These are phyloP conservation scores for Carabus problematicus DNA, from an alignment of 2,888 invertebrate genomes.

Conservation along the genomic window DNA sequence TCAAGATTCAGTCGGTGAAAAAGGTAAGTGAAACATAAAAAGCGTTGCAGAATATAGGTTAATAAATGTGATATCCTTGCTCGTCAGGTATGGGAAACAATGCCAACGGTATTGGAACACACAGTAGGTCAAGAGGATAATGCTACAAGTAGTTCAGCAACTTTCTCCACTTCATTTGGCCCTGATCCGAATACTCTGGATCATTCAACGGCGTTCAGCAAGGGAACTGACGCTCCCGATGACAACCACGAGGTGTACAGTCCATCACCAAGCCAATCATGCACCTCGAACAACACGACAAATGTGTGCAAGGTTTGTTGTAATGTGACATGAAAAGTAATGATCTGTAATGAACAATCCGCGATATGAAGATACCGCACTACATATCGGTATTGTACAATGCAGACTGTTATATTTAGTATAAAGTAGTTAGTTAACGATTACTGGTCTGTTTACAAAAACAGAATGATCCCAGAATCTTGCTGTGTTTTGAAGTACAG, in stretches of 20 bases:
- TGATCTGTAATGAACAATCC: no score
- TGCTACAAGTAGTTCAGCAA: conserved; percentile 48
- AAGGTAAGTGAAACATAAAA: conserved; percentile 60
- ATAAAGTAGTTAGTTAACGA: no score
- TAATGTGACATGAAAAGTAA: no score
- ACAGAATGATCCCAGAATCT: conserved; percentile 1
- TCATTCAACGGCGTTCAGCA: conserved; percentile 55
- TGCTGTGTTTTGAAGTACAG: conserved; percentile 17
- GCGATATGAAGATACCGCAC: no score
- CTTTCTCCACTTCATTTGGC: conserved; percentile 58
- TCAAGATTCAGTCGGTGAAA: conserved; percentile 94
- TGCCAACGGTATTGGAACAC: conserved; percentile 73
- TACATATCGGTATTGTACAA: no score
- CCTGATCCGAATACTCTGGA: conserved; percentile 59
- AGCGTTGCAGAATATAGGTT: conserved; percentile 27
- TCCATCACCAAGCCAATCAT: conserved; percentile 63
- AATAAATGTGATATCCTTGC: conserved; percentile 15
- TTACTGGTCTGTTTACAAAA: background rate
- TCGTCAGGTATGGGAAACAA: conserved; percentile 75
- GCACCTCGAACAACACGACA: conserved; percentile 59
- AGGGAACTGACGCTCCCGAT: conserved; percentile 56
- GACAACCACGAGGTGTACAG: conserved; percentile 64
- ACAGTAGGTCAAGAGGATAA: conserved; percentile 61
- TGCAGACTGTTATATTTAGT: no score
- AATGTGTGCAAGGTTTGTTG: conserved; percentile 75